Evolutionary conservation across 1,140 invertebrate genomes (phyloP).

Genomic region (Mamestra configurata): DNA sequence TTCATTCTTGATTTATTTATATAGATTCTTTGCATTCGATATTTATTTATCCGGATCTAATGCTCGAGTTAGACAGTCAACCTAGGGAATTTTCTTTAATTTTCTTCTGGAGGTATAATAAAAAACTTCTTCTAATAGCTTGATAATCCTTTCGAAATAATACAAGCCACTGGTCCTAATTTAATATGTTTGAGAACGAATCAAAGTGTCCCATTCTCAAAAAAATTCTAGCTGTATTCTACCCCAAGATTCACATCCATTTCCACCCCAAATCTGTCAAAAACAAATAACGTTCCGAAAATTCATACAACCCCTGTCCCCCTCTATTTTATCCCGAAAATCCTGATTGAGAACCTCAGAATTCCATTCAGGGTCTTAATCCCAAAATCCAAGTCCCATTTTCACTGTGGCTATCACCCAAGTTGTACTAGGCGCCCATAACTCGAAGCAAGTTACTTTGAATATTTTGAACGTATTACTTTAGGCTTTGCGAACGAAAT

Average conservation of each 20-base stretch:
- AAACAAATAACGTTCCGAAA: constrained; percentile 7
- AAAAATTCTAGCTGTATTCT: background rate
- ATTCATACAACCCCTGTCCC: constrained; percentile 12
- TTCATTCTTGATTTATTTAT: no score
- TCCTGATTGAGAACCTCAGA: background rate
- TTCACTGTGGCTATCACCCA: constrained; percentile 21
- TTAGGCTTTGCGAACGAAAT: constrained; percentile 12
- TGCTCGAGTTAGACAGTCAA: no score
- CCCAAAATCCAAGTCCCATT: constrained; percentile 3
- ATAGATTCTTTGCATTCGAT: no score
- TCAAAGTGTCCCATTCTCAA: background rate
- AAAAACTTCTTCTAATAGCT: no score
- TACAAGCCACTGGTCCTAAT: background rate
- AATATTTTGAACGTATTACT: constrained; percentile 29
- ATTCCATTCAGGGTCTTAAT: constrained; percentile 1
- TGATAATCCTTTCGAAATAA: background rate
- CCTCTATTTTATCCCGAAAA: constrained; percentile 6
- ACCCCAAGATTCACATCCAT: background rate
- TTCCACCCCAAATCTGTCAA: constrained; percentile 13
- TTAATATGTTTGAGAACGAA: background rate
- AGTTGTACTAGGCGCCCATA: constrained; percentile 27
- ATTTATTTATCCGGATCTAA: no score
- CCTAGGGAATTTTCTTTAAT: no score
- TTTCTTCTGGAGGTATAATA: no score
- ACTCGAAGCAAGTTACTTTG: constrained; percentile 10